Percentiles rank a stretch among this genome's conserved stretches.
phyloP scores from a whole-genome alignment of 2,888 invertebrate species.

The Euzetes globulus region DNA sequence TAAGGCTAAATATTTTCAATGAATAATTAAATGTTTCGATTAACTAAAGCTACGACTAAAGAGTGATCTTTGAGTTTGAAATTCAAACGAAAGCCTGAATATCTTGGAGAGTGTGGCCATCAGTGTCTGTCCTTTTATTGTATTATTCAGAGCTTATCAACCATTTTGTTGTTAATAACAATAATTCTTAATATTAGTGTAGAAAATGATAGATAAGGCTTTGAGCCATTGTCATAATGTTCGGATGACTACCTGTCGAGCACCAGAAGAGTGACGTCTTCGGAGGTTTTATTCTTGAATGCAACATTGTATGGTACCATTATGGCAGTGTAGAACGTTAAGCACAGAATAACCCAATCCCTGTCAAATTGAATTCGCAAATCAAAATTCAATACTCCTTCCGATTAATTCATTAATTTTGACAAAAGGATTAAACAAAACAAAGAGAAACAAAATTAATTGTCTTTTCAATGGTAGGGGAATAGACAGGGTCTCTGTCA shows the following conservation, averaged over 20 bases:
- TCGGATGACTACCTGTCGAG: conserved; percentile 55
- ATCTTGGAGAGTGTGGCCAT: too few species aligned
- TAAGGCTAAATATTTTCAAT: too few species aligned
- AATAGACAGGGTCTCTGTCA: neutral
- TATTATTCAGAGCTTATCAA: too few species aligned
- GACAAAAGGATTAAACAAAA: neutral
- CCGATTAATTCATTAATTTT: neutral
- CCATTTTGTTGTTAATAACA: neutral
- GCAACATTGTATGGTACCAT: conserved; percentile 99
- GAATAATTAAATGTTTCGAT: too few species aligned
- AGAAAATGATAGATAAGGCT: neutral
- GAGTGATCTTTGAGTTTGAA: too few species aligned
- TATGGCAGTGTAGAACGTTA: conserved; percentile 99
- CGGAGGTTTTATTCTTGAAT: conserved; percentile 98
- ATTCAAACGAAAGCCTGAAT: too few species aligned
- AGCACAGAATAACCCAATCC: conserved; percentile 98
- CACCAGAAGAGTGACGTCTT: conserved; percentile 86
- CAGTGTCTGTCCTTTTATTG: too few species aligned
- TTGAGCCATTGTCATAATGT: neutral
- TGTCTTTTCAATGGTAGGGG: neutral
- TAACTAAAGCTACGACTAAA: too few species aligned
- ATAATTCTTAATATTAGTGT: neutral
- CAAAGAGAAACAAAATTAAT: neutral
- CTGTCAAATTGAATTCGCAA: conserved; percentile 61
- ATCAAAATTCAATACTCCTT: conserved; percentile 35